Evolutionary conservation across 1,140 invertebrate species (phyloP).

Genomic region (Pogonomyrmex californicus): DNA sequence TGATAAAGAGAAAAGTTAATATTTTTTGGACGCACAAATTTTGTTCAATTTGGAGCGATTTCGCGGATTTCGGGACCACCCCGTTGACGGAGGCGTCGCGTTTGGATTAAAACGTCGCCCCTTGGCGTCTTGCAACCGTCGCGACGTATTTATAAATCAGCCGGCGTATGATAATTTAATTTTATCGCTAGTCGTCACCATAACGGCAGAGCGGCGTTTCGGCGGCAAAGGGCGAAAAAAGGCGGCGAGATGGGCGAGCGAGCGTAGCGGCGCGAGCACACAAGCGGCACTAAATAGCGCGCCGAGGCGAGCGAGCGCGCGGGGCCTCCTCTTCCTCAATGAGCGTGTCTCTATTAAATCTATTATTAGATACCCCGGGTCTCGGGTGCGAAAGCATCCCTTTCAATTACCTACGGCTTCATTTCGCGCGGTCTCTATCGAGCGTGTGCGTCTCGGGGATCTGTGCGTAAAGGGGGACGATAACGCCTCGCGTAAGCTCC

Average conservation of each 20-base stretch:
- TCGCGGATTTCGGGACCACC: slow-evolving; percentile 18
- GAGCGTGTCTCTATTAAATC: slow-evolving; percentile 87
- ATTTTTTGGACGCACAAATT: neutral
- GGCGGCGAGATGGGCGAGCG: slow-evolving; percentile 24
- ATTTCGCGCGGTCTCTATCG: slow-evolving; percentile 63
- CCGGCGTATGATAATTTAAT: slow-evolving; percentile 62
- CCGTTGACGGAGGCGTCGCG: slow-evolving; percentile 40
- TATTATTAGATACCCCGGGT: slow-evolving; percentile 82
- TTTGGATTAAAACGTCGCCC: slow-evolving; percentile 53
- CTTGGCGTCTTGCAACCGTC: neutral
- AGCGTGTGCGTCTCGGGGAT: slow-evolving; percentile 19
- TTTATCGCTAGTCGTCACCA: slow-evolving; percentile 65
- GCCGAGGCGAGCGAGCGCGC: slow-evolving; percentile 58
- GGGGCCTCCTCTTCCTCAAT: slow-evolving; percentile 83
- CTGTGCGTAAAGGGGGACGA: slow-evolving; percentile 26
- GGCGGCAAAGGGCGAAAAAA: slow-evolving; percentile 56
- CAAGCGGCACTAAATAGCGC: slow-evolving; percentile 74
- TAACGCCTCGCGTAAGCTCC: slow-evolving; percentile 12
- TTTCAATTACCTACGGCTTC: slow-evolving; percentile 84
- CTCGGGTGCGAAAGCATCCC: slow-evolving; percentile 82
- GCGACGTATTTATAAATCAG: slow-evolving; percentile 64
- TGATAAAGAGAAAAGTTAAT: neutral
- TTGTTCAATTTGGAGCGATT: neutral
- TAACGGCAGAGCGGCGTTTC: slow-evolving; percentile 53
- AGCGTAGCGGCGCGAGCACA: slow-evolving; percentile 67